phyloP scores from a whole-genome alignment of 1,140 invertebrate genomes.

The Hypsibius dujardini region DNA sequence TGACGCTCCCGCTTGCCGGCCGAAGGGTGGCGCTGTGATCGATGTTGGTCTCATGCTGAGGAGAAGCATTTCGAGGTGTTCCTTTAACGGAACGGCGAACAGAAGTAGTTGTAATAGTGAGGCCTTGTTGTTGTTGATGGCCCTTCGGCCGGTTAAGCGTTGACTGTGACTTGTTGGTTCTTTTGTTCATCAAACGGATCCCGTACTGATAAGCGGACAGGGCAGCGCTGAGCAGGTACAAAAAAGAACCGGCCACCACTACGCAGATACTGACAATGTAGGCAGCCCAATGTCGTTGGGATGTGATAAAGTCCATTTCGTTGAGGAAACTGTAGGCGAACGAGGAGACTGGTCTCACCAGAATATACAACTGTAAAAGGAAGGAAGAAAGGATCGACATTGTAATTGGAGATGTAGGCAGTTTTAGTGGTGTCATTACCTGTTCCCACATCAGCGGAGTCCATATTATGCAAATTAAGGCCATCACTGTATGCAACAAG shows the following conservation, averaged over 20 bases:
- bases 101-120: no score
- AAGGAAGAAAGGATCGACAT: neutral
- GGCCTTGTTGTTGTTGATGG: no score
- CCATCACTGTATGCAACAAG: neutral
- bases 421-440: no score
- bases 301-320: constrained; percentile 15
- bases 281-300: constrained; percentile 1
- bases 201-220: neutral
- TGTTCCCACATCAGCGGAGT: constrained; percentile 6
- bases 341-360: neutral
- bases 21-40: no score
- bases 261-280: constrained; percentile 12
- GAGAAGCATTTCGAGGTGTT: no score
- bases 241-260: neutral
- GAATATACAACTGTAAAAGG: neutral
- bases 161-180: no score
- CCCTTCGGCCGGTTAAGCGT: no score
- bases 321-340: constrained; percentile 11
- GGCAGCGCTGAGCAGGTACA: constrained; percentile 7
- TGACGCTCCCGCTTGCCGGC: no score
- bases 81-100: no score
- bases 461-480: neutral
- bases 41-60: no score
- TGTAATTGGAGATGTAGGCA: neutral
- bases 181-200: neutral